phyloP scores from a whole-genome alignment of 1,140 invertebrate genomes.

The Stenopsyche tienmushanensis region DNA sequence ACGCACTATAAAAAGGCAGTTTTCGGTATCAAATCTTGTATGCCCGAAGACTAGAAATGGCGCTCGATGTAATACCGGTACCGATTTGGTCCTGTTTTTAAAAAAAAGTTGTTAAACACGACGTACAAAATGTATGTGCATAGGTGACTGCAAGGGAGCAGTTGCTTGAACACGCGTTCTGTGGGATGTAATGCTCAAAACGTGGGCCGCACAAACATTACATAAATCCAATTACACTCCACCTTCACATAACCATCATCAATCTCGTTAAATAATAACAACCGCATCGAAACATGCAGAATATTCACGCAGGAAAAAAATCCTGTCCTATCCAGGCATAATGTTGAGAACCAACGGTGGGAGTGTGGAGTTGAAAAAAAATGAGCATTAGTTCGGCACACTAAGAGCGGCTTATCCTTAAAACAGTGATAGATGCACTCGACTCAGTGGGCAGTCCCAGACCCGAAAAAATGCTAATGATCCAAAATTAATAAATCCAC shows the following conservation, averaged over 20 bases:
- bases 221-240: too few relatives aligned
- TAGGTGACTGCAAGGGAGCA: background rate
- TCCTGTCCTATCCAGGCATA: too few relatives aligned
- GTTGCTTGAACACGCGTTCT: background rate
- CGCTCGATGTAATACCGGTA: too few relatives aligned
- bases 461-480: constrained; percentile 31
- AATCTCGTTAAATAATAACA: too few relatives aligned
- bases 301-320: too few relatives aligned
- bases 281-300: too few relatives aligned
- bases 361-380: constrained; percentile 1
- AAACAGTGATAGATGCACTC: constrained; percentile 31
- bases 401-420: constrained; percentile 24
- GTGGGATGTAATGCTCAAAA: background rate
- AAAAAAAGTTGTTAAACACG: background rate
- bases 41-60: too few relatives aligned
- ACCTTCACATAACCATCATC: background rate
- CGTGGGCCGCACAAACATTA: background rate
- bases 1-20: too few relatives aligned
- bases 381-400: constrained; percentile 10
- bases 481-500: constrained; percentile 32
- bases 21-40: too few relatives aligned
- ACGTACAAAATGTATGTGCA: background rate
- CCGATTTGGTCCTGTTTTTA: background rate
- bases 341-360: too few relatives aligned
- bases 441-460: constrained; percentile 10